A percentile compares a stretch with the other conserved stretches of the same genome.
Conservation (phyloP, 2,113 vertebrate species). For the Paraplagusia blochii region DNA sequence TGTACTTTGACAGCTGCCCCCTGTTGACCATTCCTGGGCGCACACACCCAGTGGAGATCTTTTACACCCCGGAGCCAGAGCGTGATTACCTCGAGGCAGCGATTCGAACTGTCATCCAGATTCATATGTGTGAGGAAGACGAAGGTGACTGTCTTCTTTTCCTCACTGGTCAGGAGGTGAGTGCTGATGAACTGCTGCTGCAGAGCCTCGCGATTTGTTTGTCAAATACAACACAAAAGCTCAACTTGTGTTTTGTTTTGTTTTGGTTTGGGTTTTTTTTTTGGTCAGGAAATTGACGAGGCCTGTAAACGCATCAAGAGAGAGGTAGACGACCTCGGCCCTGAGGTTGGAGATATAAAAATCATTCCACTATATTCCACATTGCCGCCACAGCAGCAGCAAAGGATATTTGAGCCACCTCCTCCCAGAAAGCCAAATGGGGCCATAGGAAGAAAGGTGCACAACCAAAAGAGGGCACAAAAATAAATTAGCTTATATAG, state of each 20-base stretch:
- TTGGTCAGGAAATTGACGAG: slow-evolving; percentile 93
- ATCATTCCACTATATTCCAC: slow-evolving; percentile 99
- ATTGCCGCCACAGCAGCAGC: slow-evolving; percentile 95
- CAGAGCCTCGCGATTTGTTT: background rate
- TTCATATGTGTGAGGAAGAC: slow-evolving; percentile 99
- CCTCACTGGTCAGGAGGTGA: slow-evolving; percentile 98
- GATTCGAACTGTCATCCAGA: slow-evolving; percentile 97
- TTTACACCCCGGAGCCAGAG: slow-evolving; percentile 98
- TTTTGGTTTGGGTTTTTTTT: no score
- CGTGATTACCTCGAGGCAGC: slow-evolving; percentile 97
- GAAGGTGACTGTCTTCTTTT: slow-evolving; percentile 96
- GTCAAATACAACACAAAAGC: background rate
- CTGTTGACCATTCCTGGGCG: slow-evolving; percentile 96
- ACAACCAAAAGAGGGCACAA: background rate
- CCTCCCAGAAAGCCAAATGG: slow-evolving; percentile 94
- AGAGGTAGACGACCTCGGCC: slow-evolving; percentile 96
- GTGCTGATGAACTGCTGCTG: background rate
- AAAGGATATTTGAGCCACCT: slow-evolving; percentile 96
- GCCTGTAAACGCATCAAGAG: slow-evolving; percentile 98
- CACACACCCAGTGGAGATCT: slow-evolving; percentile 98
- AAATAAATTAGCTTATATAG: background rate
- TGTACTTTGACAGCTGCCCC: slow-evolving; percentile 97
- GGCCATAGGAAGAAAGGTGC: slow-evolving; percentile 97
- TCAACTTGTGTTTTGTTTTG: slow-evolving; percentile 8
- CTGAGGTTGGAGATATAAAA: slow-evolving; percentile 98